Evolutionary conservation across 2,888 invertebrate species (phyloP).

Genomic region (Machimus rusticus): DNA sequence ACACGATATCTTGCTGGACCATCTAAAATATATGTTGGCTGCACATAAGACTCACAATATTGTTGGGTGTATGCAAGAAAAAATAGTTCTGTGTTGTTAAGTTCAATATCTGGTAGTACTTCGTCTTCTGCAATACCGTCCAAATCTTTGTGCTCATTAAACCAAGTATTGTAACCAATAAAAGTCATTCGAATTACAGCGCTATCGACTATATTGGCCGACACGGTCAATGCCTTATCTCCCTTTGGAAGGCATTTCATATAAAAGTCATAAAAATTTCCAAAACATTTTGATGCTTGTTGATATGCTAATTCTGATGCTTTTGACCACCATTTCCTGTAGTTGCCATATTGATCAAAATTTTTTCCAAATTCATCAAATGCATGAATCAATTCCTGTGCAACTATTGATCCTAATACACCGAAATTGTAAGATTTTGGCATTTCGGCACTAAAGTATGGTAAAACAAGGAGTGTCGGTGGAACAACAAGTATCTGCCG

Average conservation of each 20-base stretch:
- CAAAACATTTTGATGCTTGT: not conserved
- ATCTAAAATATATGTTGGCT: not conserved
- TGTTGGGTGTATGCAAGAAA: conserved; percentile 24
- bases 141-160: not conserved
- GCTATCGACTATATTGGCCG: not conserved
- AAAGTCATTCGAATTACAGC: not conserved
- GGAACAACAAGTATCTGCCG: not conserved
- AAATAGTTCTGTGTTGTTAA: conserved; percentile 31
- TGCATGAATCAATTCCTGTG: not conserved
- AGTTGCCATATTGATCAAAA: not conserved
- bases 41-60: not conserved
- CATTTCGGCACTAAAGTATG: not conserved
- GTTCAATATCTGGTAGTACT: conserved; percentile 15
- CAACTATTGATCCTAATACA: not conserved
- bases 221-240: not conserved
- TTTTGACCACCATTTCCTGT: not conserved
- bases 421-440: not conserved
- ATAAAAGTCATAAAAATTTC: not conserved
- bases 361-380: not conserved
- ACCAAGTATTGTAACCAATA: not conserved
- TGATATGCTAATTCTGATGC: not conserved
- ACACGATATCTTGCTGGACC: not conserved
- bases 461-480: not conserved
- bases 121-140: not conserved
- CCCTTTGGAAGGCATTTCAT: not conserved